Base-by-base conservation (phyloP, 2,797 vertebrate genomes). In the Pristis pectinata region DNA sequence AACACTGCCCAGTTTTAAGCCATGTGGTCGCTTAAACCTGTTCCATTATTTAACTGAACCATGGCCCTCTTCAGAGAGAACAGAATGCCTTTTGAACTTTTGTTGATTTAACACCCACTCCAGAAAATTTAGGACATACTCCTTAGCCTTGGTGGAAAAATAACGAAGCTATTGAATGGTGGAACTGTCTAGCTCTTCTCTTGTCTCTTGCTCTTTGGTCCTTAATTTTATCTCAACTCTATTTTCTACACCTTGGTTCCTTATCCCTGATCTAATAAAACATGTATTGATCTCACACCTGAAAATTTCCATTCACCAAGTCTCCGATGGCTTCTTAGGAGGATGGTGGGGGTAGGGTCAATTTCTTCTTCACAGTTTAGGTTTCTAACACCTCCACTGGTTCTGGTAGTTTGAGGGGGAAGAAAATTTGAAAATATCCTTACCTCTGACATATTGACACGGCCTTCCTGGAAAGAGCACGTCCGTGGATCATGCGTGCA, bases 401-500 rank as follows among this genome's bases (percentile, higher is more conserved):
- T 96, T 96, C 34, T 72, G 94, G 94, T 89, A 95, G 95, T 95
- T 95, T 95, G 96, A 4, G 92, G 95, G 77, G 94, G 95, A 95
- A 95, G 95, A 95, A 94, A 93, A 96, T 95, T 96, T 95, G 96
- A 95, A 96, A 96, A 96, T 94, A 95, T 96, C 94, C 95, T 96
- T 96, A 99, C 99, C 98, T 99, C 98, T 0, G 99, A 97, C 95
- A 98, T 96, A 96, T 98, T 99, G 96, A 99, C 99, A 64, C 98
- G 97, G 95, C 99, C 99, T 95, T 99, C 99, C 96, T 98, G 98
- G 97, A 99, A 99, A 95, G 98, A 99, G 96, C 99, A 99, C 3
- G 98, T 98, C 94, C 98, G 98, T 17, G 99, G 99, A 96, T 99
- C 98, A 0, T 99, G 98, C 91, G 99, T 99, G 95, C 99, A 99